Conservation (phyloP, 1,140 invertebrate species). For the Trichogramma pretiosum region DNA sequence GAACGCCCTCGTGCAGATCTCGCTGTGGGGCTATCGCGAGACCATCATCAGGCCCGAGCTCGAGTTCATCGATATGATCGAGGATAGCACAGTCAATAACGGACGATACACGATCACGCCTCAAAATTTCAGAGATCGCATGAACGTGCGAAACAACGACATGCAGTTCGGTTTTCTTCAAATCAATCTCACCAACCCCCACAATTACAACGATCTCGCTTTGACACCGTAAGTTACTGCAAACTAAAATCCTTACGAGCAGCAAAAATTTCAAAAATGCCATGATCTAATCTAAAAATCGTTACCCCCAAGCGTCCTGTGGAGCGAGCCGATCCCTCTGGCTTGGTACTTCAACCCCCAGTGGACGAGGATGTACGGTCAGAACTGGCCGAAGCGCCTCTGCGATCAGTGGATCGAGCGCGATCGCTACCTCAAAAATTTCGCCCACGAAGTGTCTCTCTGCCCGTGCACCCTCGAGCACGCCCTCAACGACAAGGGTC, state of each 20-base stretch:
- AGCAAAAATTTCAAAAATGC: neutral
- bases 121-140: constrained; percentile 55
- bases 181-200: constrained; percentile 77
- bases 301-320: constrained; percentile 56
- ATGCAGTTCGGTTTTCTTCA: constrained; percentile 83
- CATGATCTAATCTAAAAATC: constrained; percentile 1
- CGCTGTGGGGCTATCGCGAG: constrained; percentile 80
- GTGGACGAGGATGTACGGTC: constrained; percentile 70
- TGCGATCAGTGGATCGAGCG: constrained; percentile 84
- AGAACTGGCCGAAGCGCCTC: constrained; percentile 67
- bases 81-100: constrained; percentile 51
- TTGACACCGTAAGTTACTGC: constrained; percentile 67
- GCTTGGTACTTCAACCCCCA: constrained; percentile 86
- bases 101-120: constrained; percentile 62
- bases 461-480: constrained; percentile 91
- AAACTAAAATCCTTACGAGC: neutral
- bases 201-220: constrained; percentile 56
- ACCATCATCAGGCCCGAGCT: constrained; percentile 64
- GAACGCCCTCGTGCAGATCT: constrained; percentile 65
- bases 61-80: constrained; percentile 45
- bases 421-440: constrained; percentile 81
- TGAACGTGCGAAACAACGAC: constrained; percentile 60
- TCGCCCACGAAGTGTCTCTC: constrained; percentile 72
- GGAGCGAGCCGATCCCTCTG: constrained; percentile 84
- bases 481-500: constrained; percentile 81